Conservation (phyloP, 2,113 vertebrate species). For the Gymnobelideus leadbeateri region DNA sequence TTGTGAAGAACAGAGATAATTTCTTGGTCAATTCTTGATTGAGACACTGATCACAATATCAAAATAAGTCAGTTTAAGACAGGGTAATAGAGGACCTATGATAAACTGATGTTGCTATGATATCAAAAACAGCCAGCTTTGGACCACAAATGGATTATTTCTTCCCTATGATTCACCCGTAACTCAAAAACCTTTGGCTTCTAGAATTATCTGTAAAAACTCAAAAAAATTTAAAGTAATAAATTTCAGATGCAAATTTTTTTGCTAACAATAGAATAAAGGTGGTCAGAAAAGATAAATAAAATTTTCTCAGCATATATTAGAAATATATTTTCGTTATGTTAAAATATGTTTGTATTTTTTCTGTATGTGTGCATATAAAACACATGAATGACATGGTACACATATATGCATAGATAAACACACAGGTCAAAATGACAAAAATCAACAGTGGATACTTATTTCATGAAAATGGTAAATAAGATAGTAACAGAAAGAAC, state of each 20-base stretch:
- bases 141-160: background rate
- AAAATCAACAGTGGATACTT: background rate
- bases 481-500: background rate
- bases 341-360: background rate
- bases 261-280: background rate
- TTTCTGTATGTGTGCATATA: background rate
- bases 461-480: background rate
- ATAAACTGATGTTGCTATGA: background rate
- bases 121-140: background rate
- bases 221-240: background rate
- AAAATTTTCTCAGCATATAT: background rate
- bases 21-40: background rate
- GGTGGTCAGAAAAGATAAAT: background rate
- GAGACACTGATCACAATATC: background rate
- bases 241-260: background rate
- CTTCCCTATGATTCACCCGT: background rate
- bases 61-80: background rate
- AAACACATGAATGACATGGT: background rate
- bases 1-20: background rate
- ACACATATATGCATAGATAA: background rate
- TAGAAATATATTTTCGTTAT: background rate
- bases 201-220: background rate
- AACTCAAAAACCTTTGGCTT: background rate
- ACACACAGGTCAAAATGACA: background rate
- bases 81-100: background rate